Percentiles rank a stretch among this genome's conserved stretches.
These are phyloP conservation scores for Mesorhabditis belari DNA, from an alignment of 2,888 invertebrate genomes.

Conservation along the genomic window DNA sequence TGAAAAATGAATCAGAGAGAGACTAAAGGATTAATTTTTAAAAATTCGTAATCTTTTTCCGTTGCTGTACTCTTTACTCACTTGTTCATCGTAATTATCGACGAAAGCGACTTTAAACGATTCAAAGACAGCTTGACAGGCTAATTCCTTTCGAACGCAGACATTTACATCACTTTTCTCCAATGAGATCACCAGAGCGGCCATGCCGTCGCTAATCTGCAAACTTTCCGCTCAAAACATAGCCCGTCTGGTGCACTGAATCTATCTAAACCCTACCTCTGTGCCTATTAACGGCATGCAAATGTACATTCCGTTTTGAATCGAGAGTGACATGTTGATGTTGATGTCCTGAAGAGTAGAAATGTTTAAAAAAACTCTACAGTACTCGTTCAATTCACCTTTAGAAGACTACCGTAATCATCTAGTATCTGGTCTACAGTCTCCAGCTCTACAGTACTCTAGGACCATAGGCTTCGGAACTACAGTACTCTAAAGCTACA, in stretches of 20 bases:
- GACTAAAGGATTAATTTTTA: slow-evolving; percentile 10
- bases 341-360: slow-evolving; percentile 25
- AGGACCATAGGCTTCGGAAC: too few species aligned
- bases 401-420: too few species aligned
- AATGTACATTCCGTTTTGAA: slow-evolving; percentile 49
- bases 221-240: too few species aligned
- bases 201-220: slow-evolving; percentile 28
- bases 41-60: not conserved
- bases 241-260: not conserved
- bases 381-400: too few species aligned
- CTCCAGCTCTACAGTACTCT: too few species aligned
- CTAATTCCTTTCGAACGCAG: slow-evolving; percentile 66
- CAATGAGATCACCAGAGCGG: slow-evolving; percentile 84
- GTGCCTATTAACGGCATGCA: slow-evolving; percentile 47
- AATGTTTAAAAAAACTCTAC: not conserved
- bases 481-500: too few species aligned
- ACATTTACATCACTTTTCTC: slow-evolving; percentile 93
- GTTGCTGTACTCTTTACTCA: not conserved
- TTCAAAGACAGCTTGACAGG: slow-evolving; percentile 72
- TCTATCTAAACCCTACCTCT: slow-evolving; percentile 12
- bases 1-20: slow-evolving; percentile 29
- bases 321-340: slow-evolving; percentile 44
- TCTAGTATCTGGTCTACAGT: too few species aligned
- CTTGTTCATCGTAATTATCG: slow-evolving; percentile 67
- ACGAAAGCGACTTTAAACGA: slow-evolving; percentile 88